Percentiles rank a stretch among this genome's conserved stretches.
These are phyloP conservation scores for Prinia subflava DNA, from an alignment of 2,113 vertebrate species.

Conservation along the genomic window DNA sequence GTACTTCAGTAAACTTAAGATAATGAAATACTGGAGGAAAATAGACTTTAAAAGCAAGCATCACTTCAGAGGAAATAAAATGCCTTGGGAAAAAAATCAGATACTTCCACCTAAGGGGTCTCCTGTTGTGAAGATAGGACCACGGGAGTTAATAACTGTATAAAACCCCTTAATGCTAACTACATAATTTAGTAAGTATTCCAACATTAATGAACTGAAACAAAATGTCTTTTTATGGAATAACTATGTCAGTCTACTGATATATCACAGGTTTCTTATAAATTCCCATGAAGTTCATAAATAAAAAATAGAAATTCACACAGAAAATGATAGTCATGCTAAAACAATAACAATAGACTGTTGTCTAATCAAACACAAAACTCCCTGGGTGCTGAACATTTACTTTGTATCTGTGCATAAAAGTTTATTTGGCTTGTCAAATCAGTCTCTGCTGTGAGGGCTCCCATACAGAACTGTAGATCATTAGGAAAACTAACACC, in stretches of 20 bases:
- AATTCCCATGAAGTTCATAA: neutral
- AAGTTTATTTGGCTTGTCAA: neutral
- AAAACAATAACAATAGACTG: neutral
- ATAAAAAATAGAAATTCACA: neutral
- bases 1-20: neutral
- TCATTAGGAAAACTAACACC: neutral
- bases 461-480: neutral
- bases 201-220: neutral
- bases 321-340: neutral
- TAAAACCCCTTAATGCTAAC: neutral
- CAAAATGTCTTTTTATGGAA: neutral
- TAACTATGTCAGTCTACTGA: neutral
- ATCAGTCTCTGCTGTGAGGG: neutral
- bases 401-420: neutral
- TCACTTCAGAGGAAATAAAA: neutral
- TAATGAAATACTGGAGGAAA: neutral
- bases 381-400: neutral
- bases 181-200: neutral
- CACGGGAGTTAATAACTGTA: neutral
- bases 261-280: neutral
- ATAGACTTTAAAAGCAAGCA: neutral
- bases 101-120: neutral
- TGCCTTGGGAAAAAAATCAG: neutral
- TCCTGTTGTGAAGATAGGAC: neutral
- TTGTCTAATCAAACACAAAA: neutral